Base-by-base conservation (phyloP, 2,797 vertebrate species). In the Phrynocephalus forsythii region DNA sequence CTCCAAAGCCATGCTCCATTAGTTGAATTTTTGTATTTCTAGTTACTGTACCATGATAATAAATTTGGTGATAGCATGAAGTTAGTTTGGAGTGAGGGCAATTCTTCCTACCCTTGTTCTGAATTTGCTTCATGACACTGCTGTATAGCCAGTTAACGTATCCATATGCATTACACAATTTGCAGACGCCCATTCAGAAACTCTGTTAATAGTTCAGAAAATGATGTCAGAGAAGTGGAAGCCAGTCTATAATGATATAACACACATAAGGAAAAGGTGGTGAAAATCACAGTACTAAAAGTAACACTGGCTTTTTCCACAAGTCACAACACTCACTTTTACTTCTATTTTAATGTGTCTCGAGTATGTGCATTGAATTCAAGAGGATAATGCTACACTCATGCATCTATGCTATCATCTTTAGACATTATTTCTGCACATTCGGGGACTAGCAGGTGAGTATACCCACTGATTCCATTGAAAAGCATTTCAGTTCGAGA, bases 401-500 rank as follows among this genome's bases (percentile, higher is more conserved):
- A 50, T 75, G 38, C 33, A 48, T 48, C 1, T 63, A 20, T 38
- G 48, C 38, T 5, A 63, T 33, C 63, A 68, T 69, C 63, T 79
- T 80, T 86, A 56, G 24, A n/a, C 16, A 26, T 50, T 38, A 9
- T 20, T 76, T 5, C 11, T 78, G 44, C 28, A 13, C n/a, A 56
- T 20, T 63, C 67, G 56, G 48, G 15, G 69, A 56, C 2, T 8
- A 33, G 15, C 6, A 16, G 20, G 10, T 75, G 71, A 81, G 38
- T 48, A 7, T 28, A 66, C 10, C 13, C 24, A n/a, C 81, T 38
- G 60, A 68, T 22, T 28, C 18, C 71, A 56, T n/a, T 11, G 67
- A 56, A 78, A 78, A 83, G 26, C 33, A 75, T 38, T 68, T 83
- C 22, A 87, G 44, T 75, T 52, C 67, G 28, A 75, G 33, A 63